Evolutionary conservation across 2,888 invertebrate species (phyloP).

Genomic region (Drosophila nigritarsus): DNA sequence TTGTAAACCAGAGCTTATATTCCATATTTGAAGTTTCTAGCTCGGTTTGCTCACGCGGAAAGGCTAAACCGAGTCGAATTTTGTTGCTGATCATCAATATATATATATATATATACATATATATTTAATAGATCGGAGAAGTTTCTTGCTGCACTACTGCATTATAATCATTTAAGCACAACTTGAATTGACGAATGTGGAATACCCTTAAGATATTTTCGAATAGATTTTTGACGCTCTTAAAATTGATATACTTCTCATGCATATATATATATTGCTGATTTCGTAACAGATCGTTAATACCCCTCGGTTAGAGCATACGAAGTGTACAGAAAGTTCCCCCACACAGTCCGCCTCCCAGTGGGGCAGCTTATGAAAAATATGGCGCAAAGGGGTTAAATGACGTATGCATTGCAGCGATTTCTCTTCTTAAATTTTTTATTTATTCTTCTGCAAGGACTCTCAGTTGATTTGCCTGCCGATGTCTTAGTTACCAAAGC

Average conservation of each 20-base stretch:
- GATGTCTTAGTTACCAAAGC: slow-evolving; percentile 76
- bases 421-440: slow-evolving; percentile 54
- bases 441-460: slow-evolving; percentile 10
- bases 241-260: neutral
- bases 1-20: neutral
- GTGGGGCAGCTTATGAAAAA: slow-evolving; percentile 72
- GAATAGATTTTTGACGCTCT: neutral
- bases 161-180: neutral
- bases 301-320: slow-evolving; percentile 3
- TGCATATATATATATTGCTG: neutral
- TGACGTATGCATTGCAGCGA: slow-evolving; percentile 79
- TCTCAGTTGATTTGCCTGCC: slow-evolving; percentile 59
- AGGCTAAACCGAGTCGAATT: neutral
- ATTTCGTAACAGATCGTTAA: neutral
- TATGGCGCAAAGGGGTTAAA: slow-evolving; percentile 80
- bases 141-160: neutral
- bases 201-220: slow-evolving; percentile 11
- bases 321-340: neutral
- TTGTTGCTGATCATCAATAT: neutral
- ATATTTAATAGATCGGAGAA: neutral
- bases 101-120: neutral
- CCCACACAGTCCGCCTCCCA: slow-evolving; percentile 17
- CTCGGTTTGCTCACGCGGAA: neutral
- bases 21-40: neutral
- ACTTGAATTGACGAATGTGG: neutral